A percentile compares a stretch with the other conserved stretches of the same genome.
phyloP scores from a whole-genome alignment of 2,888 invertebrate species.

The Pyrrhia umbra region DNA sequence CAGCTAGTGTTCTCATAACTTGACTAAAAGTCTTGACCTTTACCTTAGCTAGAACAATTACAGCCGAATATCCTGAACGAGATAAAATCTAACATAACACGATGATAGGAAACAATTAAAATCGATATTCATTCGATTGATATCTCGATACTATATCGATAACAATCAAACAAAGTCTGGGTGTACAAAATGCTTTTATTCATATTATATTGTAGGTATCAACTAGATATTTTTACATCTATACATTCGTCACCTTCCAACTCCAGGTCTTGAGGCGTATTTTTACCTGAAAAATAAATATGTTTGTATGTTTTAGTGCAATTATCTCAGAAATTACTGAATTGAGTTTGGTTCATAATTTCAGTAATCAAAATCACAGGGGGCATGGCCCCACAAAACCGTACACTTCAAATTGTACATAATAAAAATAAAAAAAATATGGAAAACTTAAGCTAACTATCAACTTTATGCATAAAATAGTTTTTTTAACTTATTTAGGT shows the following conservation, averaged over 20 bases:
- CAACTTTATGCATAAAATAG: no score
- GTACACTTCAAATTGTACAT: no score
- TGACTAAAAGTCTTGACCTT: no score
- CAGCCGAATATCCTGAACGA: not conserved
- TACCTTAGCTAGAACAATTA: not conserved
- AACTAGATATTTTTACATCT: slow-evolving; percentile 82
- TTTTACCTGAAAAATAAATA: slow-evolving; percentile 73
- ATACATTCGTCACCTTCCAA: slow-evolving; percentile 90
- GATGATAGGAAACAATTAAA: slow-evolving; percentile 10
- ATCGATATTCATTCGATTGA: slow-evolving; percentile 9
- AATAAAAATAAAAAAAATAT: no score
- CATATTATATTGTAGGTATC: no score
- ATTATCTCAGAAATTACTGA: not conserved
- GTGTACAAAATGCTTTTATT: slow-evolving; percentile 23
- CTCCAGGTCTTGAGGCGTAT: slow-evolving; percentile 82
- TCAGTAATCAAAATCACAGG: not conserved
- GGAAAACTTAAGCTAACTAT: no score
- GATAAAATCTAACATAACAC: slow-evolving; percentile 17
- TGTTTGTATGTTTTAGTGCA: slow-evolving; percentile 1
- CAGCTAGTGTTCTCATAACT: not conserved
- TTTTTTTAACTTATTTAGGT: no score
- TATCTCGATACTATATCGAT: no score
- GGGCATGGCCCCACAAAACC: no score
- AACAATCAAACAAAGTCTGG: slow-evolving; percentile 23
- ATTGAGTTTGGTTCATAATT: no score